Evolutionary conservation across 2,888 invertebrate species (phyloP).

Genomic region (Calliopum simillimum): DNA sequence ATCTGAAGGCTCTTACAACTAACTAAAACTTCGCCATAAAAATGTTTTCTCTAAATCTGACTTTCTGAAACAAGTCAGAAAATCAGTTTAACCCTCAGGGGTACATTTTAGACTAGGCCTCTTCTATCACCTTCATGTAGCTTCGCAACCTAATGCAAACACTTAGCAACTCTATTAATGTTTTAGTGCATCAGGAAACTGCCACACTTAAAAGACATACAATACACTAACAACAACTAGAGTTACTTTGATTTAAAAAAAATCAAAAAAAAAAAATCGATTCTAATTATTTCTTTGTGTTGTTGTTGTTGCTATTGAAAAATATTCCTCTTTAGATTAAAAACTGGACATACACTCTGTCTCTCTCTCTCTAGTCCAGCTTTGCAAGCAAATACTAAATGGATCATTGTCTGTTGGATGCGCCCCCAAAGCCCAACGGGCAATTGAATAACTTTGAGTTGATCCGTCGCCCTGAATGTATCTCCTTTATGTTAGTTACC

Average conservation of each 20-base stretch:
- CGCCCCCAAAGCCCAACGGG: constrained; percentile 30
- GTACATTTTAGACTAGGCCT: too few species aligned
- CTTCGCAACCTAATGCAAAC: too few species aligned
- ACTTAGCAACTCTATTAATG: too few species aligned
- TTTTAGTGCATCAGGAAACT: too few species aligned
- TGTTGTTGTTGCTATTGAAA: constrained; percentile 1
- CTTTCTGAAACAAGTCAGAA: too few species aligned
- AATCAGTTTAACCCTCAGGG: too few species aligned
- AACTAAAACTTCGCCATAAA: too few species aligned
- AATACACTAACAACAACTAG: constrained; percentile 13
- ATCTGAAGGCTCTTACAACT: too few species aligned
- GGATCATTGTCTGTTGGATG: constrained; percentile 34
- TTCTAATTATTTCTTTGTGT: constrained; percentile 29
- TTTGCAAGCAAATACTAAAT: constrained; percentile 7
- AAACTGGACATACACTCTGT: neutral
- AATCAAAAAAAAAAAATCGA: constrained; percentile 11
- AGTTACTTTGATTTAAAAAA: constrained; percentile 13
- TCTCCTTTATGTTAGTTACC: neutral
- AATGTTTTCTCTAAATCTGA: too few species aligned
- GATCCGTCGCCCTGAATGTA: neutral
- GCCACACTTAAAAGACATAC: constrained; percentile 13
- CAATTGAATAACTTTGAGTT: constrained; percentile 24
- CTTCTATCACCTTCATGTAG: too few species aligned
- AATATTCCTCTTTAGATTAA: neutral
- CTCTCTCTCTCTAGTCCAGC: neutral